phyloP scores from a whole-genome alignment of 2,888 invertebrate species.

The Minunthozetes semirufus region DNA sequence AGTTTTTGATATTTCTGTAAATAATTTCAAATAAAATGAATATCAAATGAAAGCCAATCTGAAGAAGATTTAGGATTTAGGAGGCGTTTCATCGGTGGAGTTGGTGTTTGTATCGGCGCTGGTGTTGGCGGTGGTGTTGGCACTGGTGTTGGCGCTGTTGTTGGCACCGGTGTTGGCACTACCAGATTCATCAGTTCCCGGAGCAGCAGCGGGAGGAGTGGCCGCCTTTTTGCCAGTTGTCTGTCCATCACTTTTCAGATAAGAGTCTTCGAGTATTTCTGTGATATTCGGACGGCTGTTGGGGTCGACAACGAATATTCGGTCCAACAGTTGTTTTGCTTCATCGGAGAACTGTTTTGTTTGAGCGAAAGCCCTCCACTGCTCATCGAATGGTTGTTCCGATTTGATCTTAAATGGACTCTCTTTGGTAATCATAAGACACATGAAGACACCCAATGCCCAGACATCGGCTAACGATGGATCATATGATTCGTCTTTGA shows the following conservation, averaged over 20 bases:
- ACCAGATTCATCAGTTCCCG: no score
- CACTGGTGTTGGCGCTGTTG: no score
- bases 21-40: no score
- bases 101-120: no score
- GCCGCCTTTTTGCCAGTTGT: no score
- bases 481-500: background rate
- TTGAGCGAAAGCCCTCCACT: background rate
- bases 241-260: background rate
- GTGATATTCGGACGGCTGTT: background rate
- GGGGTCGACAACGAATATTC: background rate
- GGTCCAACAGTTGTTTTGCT: constrained; percentile 20
- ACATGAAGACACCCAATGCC: background rate
- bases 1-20: no score
- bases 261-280: background rate
- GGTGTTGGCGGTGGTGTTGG: no score
- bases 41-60: no score
- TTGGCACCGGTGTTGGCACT: no score
- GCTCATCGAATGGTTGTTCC: background rate
- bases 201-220: no score
- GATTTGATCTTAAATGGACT: constrained; percentile 4
- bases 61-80: no score
- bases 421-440: constrained; percentile 7
- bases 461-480: constrained; percentile 6
- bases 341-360: constrained; percentile 6
- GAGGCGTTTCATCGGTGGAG: no score